phyloP scores from a whole-genome alignment of 2,888 invertebrate genomes.

The Lycophotia porphyrea region DNA sequence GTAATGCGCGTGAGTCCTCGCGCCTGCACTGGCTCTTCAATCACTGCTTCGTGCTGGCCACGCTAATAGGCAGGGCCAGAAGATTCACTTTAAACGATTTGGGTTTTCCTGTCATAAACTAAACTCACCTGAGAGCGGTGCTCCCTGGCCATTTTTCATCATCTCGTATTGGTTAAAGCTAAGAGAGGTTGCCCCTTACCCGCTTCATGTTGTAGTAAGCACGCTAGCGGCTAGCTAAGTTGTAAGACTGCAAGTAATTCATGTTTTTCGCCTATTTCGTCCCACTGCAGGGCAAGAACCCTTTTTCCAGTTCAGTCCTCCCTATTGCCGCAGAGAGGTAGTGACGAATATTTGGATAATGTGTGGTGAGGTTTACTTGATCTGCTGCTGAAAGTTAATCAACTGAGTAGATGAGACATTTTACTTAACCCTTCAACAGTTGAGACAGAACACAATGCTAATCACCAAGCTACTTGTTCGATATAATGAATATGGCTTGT shows the following conservation, averaged over 20 bases:
- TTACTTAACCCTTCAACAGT: neutral
- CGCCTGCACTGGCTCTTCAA: constrained; percentile 31
- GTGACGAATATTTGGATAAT: neutral
- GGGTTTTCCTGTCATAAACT: neutral
- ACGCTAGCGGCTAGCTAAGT: too few species aligned
- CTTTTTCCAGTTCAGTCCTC: neutral
- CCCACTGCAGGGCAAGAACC: too few species aligned
- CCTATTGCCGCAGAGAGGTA: neutral
- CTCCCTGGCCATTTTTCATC: neutral
- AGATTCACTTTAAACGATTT: neutral
- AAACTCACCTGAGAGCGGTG: neutral
- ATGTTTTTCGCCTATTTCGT: neutral
- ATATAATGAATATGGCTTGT: neutral
- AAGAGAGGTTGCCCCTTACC: neutral
- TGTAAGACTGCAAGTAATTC: neutral
- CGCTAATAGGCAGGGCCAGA: neutral
- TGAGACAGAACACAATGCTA: neutral
- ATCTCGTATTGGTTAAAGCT: neutral
- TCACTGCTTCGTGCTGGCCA: constrained; percentile 42
- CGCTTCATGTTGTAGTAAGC: neutral
- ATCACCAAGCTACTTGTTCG: neutral
- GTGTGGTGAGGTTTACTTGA: neutral
- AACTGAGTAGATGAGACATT: neutral
- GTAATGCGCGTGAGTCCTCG: constrained; percentile 37
- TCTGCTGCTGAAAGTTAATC: neutral